phyloP scores from a whole-genome alignment of 2,888 invertebrate species.

The Stenurella melanura region DNA sequence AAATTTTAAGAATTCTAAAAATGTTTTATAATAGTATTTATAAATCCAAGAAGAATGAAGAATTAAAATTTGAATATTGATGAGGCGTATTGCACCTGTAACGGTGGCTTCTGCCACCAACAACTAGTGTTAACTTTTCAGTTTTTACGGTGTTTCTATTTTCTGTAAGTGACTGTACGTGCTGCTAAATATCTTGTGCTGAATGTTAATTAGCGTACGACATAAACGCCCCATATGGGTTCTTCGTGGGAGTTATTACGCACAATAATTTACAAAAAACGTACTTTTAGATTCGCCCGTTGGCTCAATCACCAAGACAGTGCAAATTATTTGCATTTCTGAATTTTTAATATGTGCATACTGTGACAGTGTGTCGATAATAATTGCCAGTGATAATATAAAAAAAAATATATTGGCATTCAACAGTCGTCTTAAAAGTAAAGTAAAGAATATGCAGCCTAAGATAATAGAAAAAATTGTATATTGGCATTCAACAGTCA shows the following conservation, averaged over 20 bases:
- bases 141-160: conserved; percentile 28
- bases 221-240: conserved; percentile 11
- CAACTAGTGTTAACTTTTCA: conserved; percentile 10
- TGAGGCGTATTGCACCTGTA: conserved; percentile 11
- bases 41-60: conserved; percentile 9
- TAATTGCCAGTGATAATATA: too few relatives aligned
- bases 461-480: too few relatives aligned
- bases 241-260: background rate
- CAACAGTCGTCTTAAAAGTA: too few relatives aligned
- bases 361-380: too few relatives aligned
- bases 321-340: background rate
- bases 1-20: conserved; percentile 4
- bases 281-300: background rate
- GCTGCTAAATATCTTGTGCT: conserved; percentile 44
- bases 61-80: conserved; percentile 25
- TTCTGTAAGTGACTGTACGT: conserved; percentile 23
- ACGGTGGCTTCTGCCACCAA: background rate
- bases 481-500: too few relatives aligned
- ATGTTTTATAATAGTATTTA: background rate
- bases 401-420: too few relatives aligned
- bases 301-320: background rate
- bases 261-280: background rate
- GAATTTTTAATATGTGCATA: too few relatives aligned
- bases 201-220: conserved; percentile 50
- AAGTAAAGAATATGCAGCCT: too few relatives aligned